Evolutionary conservation across 2,113 vertebrate species (phyloP), one percentile per base, ranked within the genome.

Genomic region (Lycocorax pyrrhopterus): DNA sequence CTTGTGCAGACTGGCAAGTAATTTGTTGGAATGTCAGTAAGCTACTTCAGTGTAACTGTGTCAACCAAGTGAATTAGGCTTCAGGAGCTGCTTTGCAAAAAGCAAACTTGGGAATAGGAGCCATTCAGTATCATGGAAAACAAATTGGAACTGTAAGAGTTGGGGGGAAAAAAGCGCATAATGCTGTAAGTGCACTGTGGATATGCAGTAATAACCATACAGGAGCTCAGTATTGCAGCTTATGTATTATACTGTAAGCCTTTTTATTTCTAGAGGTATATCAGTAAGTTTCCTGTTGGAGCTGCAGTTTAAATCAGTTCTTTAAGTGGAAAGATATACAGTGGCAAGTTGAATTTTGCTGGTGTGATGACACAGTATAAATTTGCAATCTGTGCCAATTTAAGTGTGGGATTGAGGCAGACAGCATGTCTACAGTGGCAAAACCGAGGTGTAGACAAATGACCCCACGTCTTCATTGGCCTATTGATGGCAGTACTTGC

Each of bases 401-500:
- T 59, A 44, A 87, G 47, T 47, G 26, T 14, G 41, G 27, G 27
- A 32, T 39, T 84, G 69, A 82, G 52, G 43, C 49, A 43, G 51
- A 43, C 41, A 58, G 22, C 16, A 1, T 11, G 59, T 63, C 59
- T 60, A 0, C 53, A 15, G 8, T 37, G 68, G 33, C 77, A 71
- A 67, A 84, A 75, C 32, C 3, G 27, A 73, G 56, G 44, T 17
- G 68, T 17, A 49, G 81, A 68, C 19, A 41, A 49, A 68, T 33
- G 76, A 73, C 49, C 15, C 29, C 22, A 19, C 32, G 33, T 30
- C 37, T 91, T 84, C 39, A 1, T 3, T 77, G 77, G 68, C 84
- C 87, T 87, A 33, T 73, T 81, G 91, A 89, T 74, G 91, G 84
- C 94, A 91, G 80, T 89, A 16, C 76, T 76, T 76, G 72, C 72